Percentiles rank a stretch among this genome's conserved stretches.
Evolutionary conservation across 2,888 invertebrate species (phyloP).

Genomic region (Microplitis manilae): DNA sequence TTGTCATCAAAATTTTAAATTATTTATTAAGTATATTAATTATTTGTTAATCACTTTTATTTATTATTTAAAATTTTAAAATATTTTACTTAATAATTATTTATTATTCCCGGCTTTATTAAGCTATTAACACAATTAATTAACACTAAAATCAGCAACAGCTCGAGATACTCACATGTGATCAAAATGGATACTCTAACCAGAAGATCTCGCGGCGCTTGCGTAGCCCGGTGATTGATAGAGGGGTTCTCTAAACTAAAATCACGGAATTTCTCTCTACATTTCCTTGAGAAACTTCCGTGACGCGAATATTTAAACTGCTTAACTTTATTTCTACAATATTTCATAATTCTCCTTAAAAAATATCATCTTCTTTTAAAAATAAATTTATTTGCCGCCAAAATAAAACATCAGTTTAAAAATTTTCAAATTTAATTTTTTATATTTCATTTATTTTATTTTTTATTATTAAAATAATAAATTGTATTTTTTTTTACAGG

Average conservation of each 20-base stretch:
- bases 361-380: too few species aligned
- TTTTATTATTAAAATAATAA: not conserved
- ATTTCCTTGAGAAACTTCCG: constrained; percentile 34
- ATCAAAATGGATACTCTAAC: constrained; percentile 90
- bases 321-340: not conserved
- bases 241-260: constrained; percentile 63
- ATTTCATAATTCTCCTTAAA: not conserved
- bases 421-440: not conserved
- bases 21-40: constrained; percentile 24
- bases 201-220: constrained; percentile 84
- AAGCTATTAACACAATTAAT: constrained; percentile 59
- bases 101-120: constrained; percentile 50
- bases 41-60: constrained; percentile 32
- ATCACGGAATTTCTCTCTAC: constrained; percentile 60
- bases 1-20: constrained; percentile 54
- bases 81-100: constrained; percentile 55
- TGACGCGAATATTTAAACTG: constrained; percentile 30
- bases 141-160: constrained; percentile 65
- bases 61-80: constrained; percentile 46
- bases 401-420: too few species aligned
- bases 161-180: constrained; percentile 86
- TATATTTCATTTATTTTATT: not conserved
- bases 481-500: not conserved
- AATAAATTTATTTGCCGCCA: too few species aligned
- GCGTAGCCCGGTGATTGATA: constrained; percentile 76